A percentile compares a stretch with the other conserved stretches of the same genome.
These are phyloP conservation scores for Ostrea edulis DNA, from an alignment of 1,140 invertebrate species.

Conservation along the genomic window DNA sequence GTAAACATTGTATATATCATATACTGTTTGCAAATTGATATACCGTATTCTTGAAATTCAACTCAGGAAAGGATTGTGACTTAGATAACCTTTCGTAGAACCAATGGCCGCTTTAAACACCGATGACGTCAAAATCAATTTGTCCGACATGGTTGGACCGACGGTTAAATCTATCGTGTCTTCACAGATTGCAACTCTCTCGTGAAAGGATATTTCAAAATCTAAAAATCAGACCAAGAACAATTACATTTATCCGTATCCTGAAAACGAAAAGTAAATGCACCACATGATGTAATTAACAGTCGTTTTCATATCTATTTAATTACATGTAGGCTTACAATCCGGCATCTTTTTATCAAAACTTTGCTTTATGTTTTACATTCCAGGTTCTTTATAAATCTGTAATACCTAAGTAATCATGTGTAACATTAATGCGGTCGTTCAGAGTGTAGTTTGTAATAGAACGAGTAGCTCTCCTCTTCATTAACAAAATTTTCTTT, in stretches of 20 bases:
- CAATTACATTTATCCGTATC: not conserved
- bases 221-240: constrained; percentile 37
- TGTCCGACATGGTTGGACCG: constrained; percentile 23
- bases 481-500: constrained; percentile 19
- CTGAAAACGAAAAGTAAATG: not conserved
- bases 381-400: too few relatives aligned
- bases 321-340: too few relatives aligned
- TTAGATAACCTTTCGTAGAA: constrained; percentile 49
- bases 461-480: constrained; percentile 19
- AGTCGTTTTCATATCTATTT: too few relatives aligned
- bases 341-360: too few relatives aligned
- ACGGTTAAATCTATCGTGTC: constrained; percentile 4
- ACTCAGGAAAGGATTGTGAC: too few relatives aligned
- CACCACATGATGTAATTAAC: too few relatives aligned
- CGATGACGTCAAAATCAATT: constrained; percentile 46
- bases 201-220: constrained; percentile 53
- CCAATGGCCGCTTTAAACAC: constrained; percentile 50
- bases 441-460: constrained; percentile 15
- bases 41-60: not conserved
- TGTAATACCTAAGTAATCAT: constrained; percentile 46
- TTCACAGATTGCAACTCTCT: constrained; percentile 52
- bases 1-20: not conserved
- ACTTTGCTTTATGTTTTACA: too few relatives aligned
- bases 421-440: constrained; percentile 40
- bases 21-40: not conserved